These are phyloP conservation scores for Adelognathus sp. DNA, from an alignment of 2,888 invertebrate genomes.

Conservation along the genomic window DNA sequence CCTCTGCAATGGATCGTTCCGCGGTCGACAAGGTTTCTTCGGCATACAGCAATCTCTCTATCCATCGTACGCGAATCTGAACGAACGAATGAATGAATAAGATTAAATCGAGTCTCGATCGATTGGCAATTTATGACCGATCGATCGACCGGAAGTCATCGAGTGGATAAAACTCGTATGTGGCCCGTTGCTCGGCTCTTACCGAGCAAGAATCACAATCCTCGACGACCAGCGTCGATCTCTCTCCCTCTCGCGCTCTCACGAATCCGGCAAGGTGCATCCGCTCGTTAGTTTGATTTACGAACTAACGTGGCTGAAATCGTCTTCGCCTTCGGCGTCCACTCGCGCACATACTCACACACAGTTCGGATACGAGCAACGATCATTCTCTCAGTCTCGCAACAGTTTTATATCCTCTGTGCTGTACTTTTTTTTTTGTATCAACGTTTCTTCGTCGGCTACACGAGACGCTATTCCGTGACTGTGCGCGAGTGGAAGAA, in stretches of 20 bases:
- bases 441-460: background rate
- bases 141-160: constrained; percentile 28
- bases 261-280: constrained; percentile 60
- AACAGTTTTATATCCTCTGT: constrained; percentile 4
- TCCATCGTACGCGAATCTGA: background rate
- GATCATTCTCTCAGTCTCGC: background rate
- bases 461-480: background rate
- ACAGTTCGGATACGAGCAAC: background rate
- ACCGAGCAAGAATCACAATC: constrained; percentile 18
- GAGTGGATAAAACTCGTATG: background rate
- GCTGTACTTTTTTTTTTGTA: background rate
- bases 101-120: background rate
- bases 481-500: background rate
- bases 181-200: background rate
- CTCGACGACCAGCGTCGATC: background rate
- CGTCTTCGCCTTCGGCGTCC: constrained; percentile 28
- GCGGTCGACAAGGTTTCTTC: background rate
- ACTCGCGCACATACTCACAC: too few relatives aligned
- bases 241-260: background rate
- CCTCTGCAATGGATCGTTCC: background rate
- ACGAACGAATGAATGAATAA: background rate
- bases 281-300: constrained; percentile 63
- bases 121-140: background rate
- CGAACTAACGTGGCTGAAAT: constrained; percentile 52
- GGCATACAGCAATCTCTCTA: background rate